phyloP scores from a whole-genome alignment of 2,797 vertebrate species.

The Kryptolebias ocellatus region DNA sequence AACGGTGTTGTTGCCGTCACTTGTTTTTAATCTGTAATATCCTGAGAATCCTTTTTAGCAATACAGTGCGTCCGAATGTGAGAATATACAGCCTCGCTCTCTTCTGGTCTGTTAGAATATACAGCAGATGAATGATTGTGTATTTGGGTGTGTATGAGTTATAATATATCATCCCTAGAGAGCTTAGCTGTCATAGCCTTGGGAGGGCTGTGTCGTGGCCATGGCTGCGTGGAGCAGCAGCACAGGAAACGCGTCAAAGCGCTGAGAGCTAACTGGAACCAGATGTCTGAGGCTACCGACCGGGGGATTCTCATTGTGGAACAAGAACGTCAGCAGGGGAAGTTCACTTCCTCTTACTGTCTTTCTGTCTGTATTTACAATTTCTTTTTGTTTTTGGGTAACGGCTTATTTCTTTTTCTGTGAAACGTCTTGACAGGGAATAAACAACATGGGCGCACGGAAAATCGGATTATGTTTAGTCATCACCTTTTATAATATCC shows the following conservation, averaged over 20 bases:
- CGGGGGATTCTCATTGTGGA: constrained; percentile 84
- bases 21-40: constrained; percentile 5
- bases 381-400: constrained; percentile 45
- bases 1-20: constrained; percentile 11
- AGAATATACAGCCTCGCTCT: constrained; percentile 4
- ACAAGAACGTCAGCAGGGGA: constrained; percentile 80
- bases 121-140: constrained; percentile 25
- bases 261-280: constrained; percentile 82
- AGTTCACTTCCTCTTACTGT: constrained; percentile 66
- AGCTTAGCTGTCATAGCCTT: constrained; percentile 66
- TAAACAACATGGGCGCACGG: constrained; percentile 20
- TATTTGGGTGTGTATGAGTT: constrained; percentile 28
- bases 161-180: constrained; percentile 51
- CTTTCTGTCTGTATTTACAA: constrained; percentile 40
- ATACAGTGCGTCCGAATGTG: not conserved
- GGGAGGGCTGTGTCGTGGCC: constrained; percentile 75
- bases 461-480: not conserved
- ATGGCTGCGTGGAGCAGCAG: constrained; percentile 71
- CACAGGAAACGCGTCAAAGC: constrained; percentile 86
- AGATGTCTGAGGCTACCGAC: constrained; percentile 83
- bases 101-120: constrained; percentile 11
- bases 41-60: constrained; percentile 11
- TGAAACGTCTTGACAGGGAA: constrained; percentile 19
- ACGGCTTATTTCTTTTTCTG: constrained; percentile 27
- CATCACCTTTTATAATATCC: not conserved